Base-by-base conservation (phyloP, 2,888 invertebrate species). In the Drosophila subsilvestris region DNA sequence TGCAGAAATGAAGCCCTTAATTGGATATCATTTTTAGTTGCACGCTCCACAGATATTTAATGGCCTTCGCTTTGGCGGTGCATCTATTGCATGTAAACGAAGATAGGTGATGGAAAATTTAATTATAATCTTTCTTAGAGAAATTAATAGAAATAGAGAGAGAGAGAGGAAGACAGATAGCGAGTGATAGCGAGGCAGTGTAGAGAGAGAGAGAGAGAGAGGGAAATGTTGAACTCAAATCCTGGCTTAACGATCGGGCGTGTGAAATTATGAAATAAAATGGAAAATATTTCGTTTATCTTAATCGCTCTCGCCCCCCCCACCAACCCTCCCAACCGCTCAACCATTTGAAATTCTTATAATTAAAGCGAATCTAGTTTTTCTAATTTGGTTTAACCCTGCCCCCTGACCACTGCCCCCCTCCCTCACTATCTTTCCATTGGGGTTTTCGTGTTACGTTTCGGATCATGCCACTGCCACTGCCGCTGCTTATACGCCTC, bases 331-430 rank as follows among this genome's bases (percentile, higher is more conserved):
- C 37, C 6, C 14, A 14, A 5, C 14, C 14, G 2, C 37, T 7
- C 37, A 37, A 7, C 14, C 37, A 37, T 37, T 37, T 59, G 43
- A 14, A 29, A 47, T 48, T 53, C 37, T 18, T 43, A 43, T 56
- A 70, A 57, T 72, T 56, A 69, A 69, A 43, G 59, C 47, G 32
- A 67, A 69, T 59, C 69, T 48, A 51, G 63, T 53, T 63, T 43
- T 57, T n/a, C 43, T 53, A 56, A 55, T 29, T 60, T 58, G 18
- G 12, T 32, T 5, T 32, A 5, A 12, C 32, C 32, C 29, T 29
- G 10, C 29, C 3, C 27, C 9, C 3, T 2, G 22, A 0, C 22
- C 22, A 22, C n/a, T n/a, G 4, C 18, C 10, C 4, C n/a, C 25
- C n/a, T 27, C 18, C 22, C 17, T 58, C 22, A 3, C 12, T 18